These are phyloP conservation scores for Andrena bicolor DNA, from an alignment of 2,888 invertebrate genomes.

Conservation along the genomic window DNA sequence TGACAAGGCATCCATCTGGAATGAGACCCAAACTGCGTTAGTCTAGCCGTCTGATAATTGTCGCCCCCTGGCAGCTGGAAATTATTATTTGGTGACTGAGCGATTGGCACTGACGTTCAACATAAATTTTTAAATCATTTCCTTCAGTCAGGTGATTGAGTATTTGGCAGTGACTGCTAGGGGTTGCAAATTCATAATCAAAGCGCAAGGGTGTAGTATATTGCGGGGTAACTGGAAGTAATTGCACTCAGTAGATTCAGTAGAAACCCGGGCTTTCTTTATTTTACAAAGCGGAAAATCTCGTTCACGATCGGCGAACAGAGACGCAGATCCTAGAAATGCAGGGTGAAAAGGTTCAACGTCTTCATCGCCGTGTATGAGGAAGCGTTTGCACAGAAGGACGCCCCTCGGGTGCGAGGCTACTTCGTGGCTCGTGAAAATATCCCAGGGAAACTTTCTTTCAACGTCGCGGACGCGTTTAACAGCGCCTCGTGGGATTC, in stretches of 20 bases:
- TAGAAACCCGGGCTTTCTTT: no score
- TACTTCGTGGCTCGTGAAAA: slow-evolving; percentile 25
- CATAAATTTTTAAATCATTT: no score
- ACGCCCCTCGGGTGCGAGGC: slow-evolving; percentile 5
- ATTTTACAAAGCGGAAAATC: neutral
- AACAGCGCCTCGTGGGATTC: slow-evolving; percentile 18
- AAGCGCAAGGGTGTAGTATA: no score
- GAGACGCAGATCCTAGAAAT: neutral
- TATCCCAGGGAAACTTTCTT: slow-evolving; percentile 27
- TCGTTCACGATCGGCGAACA: neutral
- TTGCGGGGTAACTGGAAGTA: no score
- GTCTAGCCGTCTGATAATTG: slow-evolving; percentile 26
- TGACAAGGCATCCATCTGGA: slow-evolving; percentile 82
- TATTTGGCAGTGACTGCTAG: no score
- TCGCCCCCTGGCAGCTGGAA: neutral
- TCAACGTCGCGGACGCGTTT: slow-evolving; percentile 14
- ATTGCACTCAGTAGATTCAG: no score
- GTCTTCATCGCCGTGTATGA: slow-evolving; percentile 6
- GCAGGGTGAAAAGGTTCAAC: neutral
- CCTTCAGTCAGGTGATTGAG: no score
- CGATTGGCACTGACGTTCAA: neutral
- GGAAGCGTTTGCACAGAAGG: slow-evolving; percentile 11
- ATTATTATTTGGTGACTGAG: neutral
- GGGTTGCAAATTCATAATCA: no score
- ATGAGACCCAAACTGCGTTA: slow-evolving; percentile 61